Conservation (phyloP, 1,140 invertebrate genomes). For the Drosophila eugracilis region DNA sequence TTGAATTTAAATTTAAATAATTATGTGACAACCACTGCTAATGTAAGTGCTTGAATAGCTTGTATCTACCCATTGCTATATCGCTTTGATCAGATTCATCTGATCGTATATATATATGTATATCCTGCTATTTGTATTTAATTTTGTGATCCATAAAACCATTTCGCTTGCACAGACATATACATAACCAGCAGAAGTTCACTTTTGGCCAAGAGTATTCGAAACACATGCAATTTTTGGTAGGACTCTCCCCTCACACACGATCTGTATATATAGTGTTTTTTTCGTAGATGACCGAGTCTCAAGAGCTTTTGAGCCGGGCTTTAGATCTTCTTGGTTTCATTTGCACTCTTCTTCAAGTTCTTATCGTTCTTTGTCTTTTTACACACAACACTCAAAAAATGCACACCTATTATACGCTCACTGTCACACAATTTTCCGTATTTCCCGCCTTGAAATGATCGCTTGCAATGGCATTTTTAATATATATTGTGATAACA, state of each 20-base stretch:
- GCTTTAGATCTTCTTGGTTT: constrained; percentile 17
- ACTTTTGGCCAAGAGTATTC: constrained; percentile 12
- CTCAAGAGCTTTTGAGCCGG: background rate
- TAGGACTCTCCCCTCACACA: constrained; percentile 16
- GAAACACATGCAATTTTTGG: constrained; percentile 17
- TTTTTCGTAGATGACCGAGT: constrained; percentile 16
- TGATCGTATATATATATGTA: background rate
- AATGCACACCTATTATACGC: constrained; percentile 10
- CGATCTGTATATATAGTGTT: constrained; percentile 24
- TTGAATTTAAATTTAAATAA: background rate
- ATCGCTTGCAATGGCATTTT: accelerated
- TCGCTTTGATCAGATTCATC: constrained; percentile 3
- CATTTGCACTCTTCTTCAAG: constrained; percentile 19
- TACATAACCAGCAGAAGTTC: constrained; percentile 19
- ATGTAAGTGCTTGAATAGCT: background rate
- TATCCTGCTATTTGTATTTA: background rate
- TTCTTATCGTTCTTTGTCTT: constrained; percentile 16
- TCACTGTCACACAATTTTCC: constrained; percentile 21
- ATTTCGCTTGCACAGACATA: constrained; percentile 28
- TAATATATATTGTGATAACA: background rate
- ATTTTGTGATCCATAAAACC: constrained; percentile 20
- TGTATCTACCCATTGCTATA: background rate
- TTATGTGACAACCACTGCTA: background rate
- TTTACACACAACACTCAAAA: constrained; percentile 16
- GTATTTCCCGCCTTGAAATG: constrained; percentile 18